Evolutionary conservation across 1,140 invertebrate genomes (phyloP).

Genomic region (Bombus pyrosoma): DNA sequence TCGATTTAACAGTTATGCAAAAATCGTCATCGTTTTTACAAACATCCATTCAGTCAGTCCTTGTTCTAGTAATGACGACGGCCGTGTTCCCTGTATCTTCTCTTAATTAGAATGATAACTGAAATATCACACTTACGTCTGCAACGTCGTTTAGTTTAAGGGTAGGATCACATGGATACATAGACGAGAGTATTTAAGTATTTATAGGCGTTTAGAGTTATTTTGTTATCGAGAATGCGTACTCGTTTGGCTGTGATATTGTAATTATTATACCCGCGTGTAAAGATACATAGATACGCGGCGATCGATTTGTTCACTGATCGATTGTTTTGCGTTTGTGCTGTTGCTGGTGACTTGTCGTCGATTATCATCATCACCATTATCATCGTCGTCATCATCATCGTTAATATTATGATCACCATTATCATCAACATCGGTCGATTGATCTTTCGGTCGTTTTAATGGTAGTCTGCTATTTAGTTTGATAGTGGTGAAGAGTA

Average conservation of each 20-base stretch:
- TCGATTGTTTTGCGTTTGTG: conserved; percentile 2
- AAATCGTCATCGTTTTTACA: neutral
- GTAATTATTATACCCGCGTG: neutral
- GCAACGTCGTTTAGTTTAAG: neutral
- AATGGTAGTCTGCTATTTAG: conserved; percentile 46
- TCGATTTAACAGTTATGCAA: neutral
- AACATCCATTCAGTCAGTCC: neutral
- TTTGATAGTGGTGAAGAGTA: conserved; percentile 59
- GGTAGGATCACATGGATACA: conserved; percentile 42
- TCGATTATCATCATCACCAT: conserved; percentile 21
- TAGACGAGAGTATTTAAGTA: conserved; percentile 23
- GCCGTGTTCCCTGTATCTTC: neutral
- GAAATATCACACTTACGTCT: conserved; percentile 48
- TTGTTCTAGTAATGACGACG: neutral
- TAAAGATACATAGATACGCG: conserved; percentile 23
- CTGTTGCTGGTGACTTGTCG: conserved; percentile 17
- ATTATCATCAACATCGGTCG: conserved; percentile 56
- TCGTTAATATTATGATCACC: conserved; percentile 22
- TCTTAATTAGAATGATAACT: conserved; percentile 22
- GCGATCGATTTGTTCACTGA: neutral
- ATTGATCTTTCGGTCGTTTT: conserved; percentile 64
- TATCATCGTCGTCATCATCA: conserved; percentile 8
- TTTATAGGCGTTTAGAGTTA: conserved; percentile 24
- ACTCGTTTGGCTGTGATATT: neutral
- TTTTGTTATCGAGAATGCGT: conserved; percentile 5